These are phyloP conservation scores for Eubasilissa splendida DNA, from an alignment of 2,888 invertebrate genomes.

Conservation along the genomic window DNA sequence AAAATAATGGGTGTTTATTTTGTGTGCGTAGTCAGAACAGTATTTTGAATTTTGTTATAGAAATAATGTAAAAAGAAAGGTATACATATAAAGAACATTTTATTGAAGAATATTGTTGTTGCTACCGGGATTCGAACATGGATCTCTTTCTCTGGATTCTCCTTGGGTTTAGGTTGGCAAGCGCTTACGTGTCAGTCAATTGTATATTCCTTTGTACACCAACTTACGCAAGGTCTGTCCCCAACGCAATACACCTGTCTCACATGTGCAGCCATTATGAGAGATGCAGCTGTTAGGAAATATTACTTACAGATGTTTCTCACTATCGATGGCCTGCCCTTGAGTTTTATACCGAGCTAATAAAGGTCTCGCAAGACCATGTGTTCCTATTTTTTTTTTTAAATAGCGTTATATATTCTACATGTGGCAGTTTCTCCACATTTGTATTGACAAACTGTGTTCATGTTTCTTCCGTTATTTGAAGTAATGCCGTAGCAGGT, in stretches of 20 bases:
- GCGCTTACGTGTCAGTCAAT: neutral
- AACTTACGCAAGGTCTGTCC: conserved; percentile 27
- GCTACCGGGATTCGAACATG: neutral
- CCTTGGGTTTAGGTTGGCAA: neutral
- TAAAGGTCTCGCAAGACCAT: conserved; percentile 26
- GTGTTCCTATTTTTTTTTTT: neutral
- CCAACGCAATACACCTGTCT: conserved; percentile 36
- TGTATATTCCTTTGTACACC: neutral
- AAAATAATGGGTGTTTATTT: too few relatives aligned
- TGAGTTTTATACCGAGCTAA: conserved; percentile 2
- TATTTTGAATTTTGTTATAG: too few relatives aligned
- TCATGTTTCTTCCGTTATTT: too few relatives aligned
- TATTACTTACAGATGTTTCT: conserved; percentile 35
- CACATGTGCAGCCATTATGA: conserved; percentile 13
- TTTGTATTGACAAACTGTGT: too few relatives aligned
- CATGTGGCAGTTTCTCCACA: too few relatives aligned
- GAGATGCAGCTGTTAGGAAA: conserved; percentile 29
- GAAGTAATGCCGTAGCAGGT: too few relatives aligned
- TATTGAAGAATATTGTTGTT: neutral
- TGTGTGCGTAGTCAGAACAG: too few relatives aligned
- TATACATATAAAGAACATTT: too few relatives aligned
- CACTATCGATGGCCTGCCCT: conserved; percentile 10
- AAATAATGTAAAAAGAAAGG: too few relatives aligned
- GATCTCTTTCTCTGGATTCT: neutral
- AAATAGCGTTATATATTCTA: too few relatives aligned